A percentile compares a stretch with the other conserved stretches of the same genome.
Evolutionary conservation across 2,113 vertebrate species (phyloP).

Genomic region (Syngnathus typhle): DNA sequence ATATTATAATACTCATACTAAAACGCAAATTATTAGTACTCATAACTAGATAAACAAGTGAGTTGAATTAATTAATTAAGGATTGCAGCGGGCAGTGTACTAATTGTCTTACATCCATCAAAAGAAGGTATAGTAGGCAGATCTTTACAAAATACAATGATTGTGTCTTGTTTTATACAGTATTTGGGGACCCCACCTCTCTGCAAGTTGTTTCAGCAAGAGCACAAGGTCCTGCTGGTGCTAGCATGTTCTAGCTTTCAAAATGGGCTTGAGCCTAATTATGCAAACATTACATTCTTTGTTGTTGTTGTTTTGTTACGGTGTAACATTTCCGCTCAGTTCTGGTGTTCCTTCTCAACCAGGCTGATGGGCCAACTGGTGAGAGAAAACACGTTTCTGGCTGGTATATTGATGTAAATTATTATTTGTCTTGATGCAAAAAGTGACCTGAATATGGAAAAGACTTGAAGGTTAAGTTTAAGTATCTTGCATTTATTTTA

Average conservation of each 20-base stretch:
- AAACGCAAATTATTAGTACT: too few species aligned
- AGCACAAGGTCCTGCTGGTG: slow-evolving; percentile 36
- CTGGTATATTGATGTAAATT: slow-evolving; percentile 39
- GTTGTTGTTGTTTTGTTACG: slow-evolving; percentile 14
- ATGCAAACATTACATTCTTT: slow-evolving; percentile 43
- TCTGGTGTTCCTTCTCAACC: slow-evolving; percentile 45
- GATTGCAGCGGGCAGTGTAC: too few species aligned
- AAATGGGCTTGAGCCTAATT: slow-evolving; percentile 51
- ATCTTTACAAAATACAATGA: background rate
- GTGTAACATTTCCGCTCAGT: slow-evolving; percentile 42
- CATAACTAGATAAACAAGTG: too few species aligned
- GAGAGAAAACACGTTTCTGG: slow-evolving; percentile 26
- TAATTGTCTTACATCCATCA: too few species aligned
- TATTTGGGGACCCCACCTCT: slow-evolving; percentile 29
- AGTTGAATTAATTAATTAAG: too few species aligned
- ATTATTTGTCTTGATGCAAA: slow-evolving; percentile 34
- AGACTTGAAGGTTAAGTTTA: background rate
- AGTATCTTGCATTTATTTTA: background rate
- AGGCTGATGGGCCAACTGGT: slow-evolving; percentile 39
- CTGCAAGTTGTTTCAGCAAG: slow-evolving; percentile 42
- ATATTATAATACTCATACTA: too few species aligned
- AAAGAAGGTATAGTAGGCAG: too few species aligned
- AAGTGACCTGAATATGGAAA: slow-evolving; percentile 37
- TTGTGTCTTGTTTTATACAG: slow-evolving; percentile 5
- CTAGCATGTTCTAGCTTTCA: slow-evolving; percentile 41